Evolutionary conservation across 37 sponge, comb jelly and placozoan genomes (phyloP).

Genomic region (Bolinopsis microptera): DNA sequence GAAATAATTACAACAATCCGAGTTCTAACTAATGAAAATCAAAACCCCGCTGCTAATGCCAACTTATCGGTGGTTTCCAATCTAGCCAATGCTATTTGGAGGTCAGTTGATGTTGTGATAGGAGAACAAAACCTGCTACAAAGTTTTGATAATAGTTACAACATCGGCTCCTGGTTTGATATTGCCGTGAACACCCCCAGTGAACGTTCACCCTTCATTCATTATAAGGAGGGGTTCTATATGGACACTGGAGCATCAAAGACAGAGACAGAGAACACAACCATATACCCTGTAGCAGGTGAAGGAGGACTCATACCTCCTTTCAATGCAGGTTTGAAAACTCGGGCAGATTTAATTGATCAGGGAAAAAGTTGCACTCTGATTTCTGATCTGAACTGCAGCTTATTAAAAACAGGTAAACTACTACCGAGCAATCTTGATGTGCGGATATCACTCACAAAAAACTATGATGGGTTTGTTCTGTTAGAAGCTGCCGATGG

Average conservation of each 20-base stretch:
- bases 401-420: not conserved
- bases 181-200: not conserved
- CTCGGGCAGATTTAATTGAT: not conserved
- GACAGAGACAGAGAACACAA: not conserved
- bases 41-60: not conserved
- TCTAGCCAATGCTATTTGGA: not conserved
- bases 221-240: not conserved
- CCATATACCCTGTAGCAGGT: not conserved
- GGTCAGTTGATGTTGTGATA: too few species aligned
- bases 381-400: not conserved
- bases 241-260: not conserved
- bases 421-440: conserved; percentile 10
- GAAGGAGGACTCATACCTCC: not conserved
- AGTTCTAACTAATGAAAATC: not conserved
- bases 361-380: not conserved
- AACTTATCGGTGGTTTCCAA: not conserved
- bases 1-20: not conserved
- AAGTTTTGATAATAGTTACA: too few species aligned
- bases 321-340: not conserved
- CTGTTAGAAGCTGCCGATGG: not conserved
- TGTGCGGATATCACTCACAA: not conserved
- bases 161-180: conserved; percentile 21
- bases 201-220: not conserved
- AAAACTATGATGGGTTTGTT: not conserved
- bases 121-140: too few species aligned